These are phyloP conservation scores for Lepidochitona cinerea DNA, from an alignment of 2,888 invertebrate species.

Conservation along the genomic window DNA sequence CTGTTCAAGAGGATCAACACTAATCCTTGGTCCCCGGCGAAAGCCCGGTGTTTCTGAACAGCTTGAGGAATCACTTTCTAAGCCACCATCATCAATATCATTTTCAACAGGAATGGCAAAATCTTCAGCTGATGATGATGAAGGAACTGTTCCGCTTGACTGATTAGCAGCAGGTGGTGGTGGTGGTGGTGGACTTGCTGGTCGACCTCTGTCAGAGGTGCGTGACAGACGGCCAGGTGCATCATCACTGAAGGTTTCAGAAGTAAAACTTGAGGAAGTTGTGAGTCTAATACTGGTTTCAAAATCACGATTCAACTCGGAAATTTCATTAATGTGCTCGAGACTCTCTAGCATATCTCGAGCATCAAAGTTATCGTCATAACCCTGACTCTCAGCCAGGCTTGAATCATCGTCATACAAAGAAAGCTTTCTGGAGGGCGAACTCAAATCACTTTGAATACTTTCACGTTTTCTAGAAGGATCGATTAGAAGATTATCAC, in stretches of 20 bases:
- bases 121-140: not conserved
- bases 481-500: not conserved
- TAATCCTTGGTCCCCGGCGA: slow-evolving; percentile 26
- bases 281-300: slow-evolving; percentile 4
- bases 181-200: not conserved
- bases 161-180: too few relatives aligned
- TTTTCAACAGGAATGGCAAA: not conserved
- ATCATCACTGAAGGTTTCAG: not conserved
- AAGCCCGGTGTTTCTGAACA: not conserved
- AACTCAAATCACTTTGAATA: slow-evolving; percentile 1
- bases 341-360: slow-evolving; percentile 13
- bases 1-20: slow-evolving; percentile 51
- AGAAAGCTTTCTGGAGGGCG: not conserved
- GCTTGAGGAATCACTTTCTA: not conserved
- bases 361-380: slow-evolving; percentile 10
- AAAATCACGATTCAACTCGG: not conserved
- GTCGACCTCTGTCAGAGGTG: not conserved
- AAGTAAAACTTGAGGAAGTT: not conserved
- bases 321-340: slow-evolving; percentile 8
- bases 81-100: not conserved
- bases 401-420: slow-evolving; percentile 16
- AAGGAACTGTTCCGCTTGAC: not conserved
- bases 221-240: not conserved
- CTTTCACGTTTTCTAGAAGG: not conserved
- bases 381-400: slow-evolving; percentile 10